Conservation (phyloP, 2,888 invertebrate species). For the Cloeon dipterum region DNA sequence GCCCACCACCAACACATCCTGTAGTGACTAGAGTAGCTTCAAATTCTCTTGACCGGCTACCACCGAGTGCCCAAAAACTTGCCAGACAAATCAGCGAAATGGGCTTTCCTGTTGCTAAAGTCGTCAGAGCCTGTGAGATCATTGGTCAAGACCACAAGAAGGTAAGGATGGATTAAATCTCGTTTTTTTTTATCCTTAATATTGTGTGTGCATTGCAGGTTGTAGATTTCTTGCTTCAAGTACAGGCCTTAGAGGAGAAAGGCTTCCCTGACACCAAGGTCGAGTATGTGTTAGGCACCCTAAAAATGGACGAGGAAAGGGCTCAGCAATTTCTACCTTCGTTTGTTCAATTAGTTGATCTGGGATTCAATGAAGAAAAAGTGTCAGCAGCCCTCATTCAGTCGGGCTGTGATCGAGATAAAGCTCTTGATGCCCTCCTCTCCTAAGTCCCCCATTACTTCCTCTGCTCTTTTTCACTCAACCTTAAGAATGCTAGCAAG, state of each 20-base stretch:
- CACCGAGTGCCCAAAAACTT: conserved; percentile 33
- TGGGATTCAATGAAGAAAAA: conserved; percentile 57
- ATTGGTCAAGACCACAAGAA: conserved; percentile 68
- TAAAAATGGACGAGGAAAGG: conserved; percentile 20
- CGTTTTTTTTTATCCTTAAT: background rate
- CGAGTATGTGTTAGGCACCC: conserved; percentile 22
- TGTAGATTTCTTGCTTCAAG: conserved; percentile 56
- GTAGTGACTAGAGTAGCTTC: background rate
- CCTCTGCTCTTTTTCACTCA: too few relatives aligned
- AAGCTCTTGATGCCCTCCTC: conserved; percentile 62
- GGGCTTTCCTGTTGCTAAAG: conserved; percentile 69
- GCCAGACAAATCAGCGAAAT: conserved; percentile 56
- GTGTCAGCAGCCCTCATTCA: conserved; percentile 50
- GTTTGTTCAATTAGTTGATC: conserved; percentile 49
- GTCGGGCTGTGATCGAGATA: conserved; percentile 61
- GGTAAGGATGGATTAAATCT: conserved; percentile 20
- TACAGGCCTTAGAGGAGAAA: conserved; percentile 23
- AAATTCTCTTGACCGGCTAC: conserved; percentile 21
- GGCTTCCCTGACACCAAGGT: conserved; percentile 21
- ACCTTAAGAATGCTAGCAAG: too few relatives aligned
- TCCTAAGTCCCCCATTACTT: too few relatives aligned
- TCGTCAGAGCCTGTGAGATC: conserved; percentile 52
- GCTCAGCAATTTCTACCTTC: conserved; percentile 21
- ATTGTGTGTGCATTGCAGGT: conserved; percentile 27
- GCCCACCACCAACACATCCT: conserved; percentile 3